phyloP scores from a whole-genome alignment of 2,888 invertebrate genomes.

The Calliopum simillimum region DNA sequence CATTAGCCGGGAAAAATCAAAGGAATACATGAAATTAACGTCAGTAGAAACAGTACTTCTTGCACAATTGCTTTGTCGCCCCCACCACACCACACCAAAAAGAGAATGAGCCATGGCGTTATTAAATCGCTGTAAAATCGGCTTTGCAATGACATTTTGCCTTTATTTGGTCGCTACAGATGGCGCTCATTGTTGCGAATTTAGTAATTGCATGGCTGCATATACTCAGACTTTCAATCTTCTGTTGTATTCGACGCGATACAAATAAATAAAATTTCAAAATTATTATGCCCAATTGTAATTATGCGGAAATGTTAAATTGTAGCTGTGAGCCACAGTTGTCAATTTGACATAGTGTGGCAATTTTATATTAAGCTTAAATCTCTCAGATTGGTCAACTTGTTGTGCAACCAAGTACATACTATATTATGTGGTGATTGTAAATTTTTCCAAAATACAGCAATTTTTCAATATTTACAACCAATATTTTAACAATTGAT shows the following conservation, averaged over 20 bases:
- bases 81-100: too few relatives aligned
- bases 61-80: neutral
- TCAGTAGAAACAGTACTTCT: neutral
- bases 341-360: too few relatives aligned
- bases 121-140: too few relatives aligned
- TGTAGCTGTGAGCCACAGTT: neutral
- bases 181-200: slow-evolving; percentile 7
- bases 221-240: neutral
- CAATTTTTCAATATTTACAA: too few relatives aligned
- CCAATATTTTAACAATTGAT: too few relatives aligned
- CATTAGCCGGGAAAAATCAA: too few relatives aligned
- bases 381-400: too few relatives aligned
- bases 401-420: too few relatives aligned
- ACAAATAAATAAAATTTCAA: slow-evolving; percentile 20
- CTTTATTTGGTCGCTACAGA: neutral
- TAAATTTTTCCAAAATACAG: too few relatives aligned
- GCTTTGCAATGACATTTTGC: neutral
- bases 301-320: slow-evolving; percentile 33
- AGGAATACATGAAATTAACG: neutral
- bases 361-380: too few relatives aligned
- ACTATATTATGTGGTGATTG: too few relatives aligned
- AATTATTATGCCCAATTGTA: slow-evolving; percentile 23
- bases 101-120: too few relatives aligned
- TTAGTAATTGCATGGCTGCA: neutral
- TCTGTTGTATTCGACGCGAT: neutral